Conservation (phyloP, 2,888 invertebrate species). For the Gonocerus acuteangulatus region DNA sequence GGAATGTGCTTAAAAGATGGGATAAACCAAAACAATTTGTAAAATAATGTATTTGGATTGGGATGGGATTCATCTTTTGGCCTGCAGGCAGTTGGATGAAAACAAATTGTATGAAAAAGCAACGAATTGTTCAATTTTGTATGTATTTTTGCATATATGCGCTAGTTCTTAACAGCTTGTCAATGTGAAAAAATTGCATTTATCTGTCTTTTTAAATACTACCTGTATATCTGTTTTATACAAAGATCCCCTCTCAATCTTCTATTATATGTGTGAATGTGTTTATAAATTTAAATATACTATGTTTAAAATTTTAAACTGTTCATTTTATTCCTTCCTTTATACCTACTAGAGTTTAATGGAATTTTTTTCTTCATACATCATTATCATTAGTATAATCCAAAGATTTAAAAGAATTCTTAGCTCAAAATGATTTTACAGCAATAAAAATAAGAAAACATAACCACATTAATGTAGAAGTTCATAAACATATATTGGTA, state of each 20-base stretch:
- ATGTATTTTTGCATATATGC: constrained; percentile 26
- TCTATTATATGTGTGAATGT: constrained; percentile 37
- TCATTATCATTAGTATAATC: too few relatives aligned
- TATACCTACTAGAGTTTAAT: too few relatives aligned
- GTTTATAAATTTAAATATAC: constrained; percentile 38
- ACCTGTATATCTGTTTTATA: constrained; percentile 18
- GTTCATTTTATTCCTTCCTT: constrained; percentile 15
- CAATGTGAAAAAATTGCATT: constrained; percentile 19
- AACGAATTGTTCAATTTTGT: constrained; percentile 27
- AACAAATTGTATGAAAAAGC: constrained; percentile 5
- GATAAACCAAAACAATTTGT: constrained; percentile 26
- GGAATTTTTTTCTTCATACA: too few relatives aligned
- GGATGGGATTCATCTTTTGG: constrained; percentile 22
- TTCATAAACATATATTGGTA: too few relatives aligned
- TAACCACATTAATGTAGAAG: too few relatives aligned
- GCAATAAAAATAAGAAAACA: too few relatives aligned
- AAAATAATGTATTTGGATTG: constrained; percentile 22
- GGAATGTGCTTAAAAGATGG: constrained; percentile 20
- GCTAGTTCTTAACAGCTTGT: constrained; percentile 19
- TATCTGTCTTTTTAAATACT: constrained; percentile 11
- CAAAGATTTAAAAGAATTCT: too few relatives aligned
- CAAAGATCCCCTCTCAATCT: constrained; percentile 31
- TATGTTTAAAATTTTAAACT: constrained; percentile 36
- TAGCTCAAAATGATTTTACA: too few relatives aligned
- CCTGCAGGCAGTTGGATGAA: constrained; percentile 16